A percentile compares a stretch with the other conserved stretches of the same genome.
phyloP scores from a whole-genome alignment of 2,888 invertebrate genomes.

The Teleogryllus oceanicus region DNA sequence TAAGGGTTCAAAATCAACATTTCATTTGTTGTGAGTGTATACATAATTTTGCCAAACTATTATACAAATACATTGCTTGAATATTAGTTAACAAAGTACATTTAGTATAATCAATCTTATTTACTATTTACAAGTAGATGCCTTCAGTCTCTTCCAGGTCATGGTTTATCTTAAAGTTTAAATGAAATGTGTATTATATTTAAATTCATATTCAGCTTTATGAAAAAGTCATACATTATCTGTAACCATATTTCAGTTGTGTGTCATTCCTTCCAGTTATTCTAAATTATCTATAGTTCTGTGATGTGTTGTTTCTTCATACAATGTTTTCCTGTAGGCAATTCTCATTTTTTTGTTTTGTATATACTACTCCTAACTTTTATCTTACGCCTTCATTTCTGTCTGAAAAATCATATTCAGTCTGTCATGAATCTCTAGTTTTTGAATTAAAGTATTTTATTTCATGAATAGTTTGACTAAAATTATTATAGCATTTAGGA shows the following conservation, averaged over 20 bases:
- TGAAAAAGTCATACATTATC: background rate
- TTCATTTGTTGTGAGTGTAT: conserved; percentile 8
- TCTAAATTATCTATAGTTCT: conserved; percentile 18
- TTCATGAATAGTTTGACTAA: conserved; percentile 18
- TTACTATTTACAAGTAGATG: background rate
- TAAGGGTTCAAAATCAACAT: conserved; percentile 3
- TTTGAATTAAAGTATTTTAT: background rate
- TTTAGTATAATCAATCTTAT: background rate
- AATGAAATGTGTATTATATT: background rate
- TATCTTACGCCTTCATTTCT: background rate
- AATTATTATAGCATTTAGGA: conserved; percentile 4
- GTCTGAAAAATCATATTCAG: background rate
- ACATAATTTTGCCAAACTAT: conserved; percentile 18
- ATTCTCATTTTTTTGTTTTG: background rate
- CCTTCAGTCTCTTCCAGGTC: background rate
- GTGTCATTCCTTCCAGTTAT: background rate
- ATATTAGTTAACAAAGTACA: background rate
- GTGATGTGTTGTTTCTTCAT: conserved; percentile 18
- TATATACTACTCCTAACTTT: background rate
- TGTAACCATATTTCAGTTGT: background rate
- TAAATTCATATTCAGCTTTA: background rate
- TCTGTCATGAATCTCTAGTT: background rate
- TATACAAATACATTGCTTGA: background rate
- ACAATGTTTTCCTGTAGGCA: conserved; percentile 10
- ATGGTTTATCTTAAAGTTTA: background rate